A percentile compares a stretch with the other conserved stretches of the same genome.
These are phyloP conservation scores for Thaumetopoea pityocampa DNA, from an alignment of 1,140 invertebrate species.

Conservation along the genomic window DNA sequence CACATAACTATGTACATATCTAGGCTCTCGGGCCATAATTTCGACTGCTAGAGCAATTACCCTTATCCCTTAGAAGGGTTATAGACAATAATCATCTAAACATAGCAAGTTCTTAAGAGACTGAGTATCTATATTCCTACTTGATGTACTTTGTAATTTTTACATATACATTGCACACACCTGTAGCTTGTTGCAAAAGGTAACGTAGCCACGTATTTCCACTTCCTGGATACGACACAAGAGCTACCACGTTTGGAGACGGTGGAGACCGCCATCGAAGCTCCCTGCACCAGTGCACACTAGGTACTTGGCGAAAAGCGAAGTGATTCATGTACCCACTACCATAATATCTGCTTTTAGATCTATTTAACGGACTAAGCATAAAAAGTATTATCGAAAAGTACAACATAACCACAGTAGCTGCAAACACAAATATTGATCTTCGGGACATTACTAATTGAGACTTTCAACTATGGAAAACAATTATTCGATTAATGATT, in stretches of 20 bases:
- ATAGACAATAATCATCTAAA: too few species aligned
- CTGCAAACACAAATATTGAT: conserved; percentile 47
- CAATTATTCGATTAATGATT: conserved; percentile 8
- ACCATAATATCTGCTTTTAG: conserved; percentile 36
- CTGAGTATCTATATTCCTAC: too few species aligned
- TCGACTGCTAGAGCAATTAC: too few species aligned
- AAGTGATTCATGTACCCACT: conserved; percentile 43
- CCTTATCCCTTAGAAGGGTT: too few species aligned
- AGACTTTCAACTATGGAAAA: neutral
- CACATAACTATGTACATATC: too few species aligned
- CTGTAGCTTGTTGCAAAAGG: conserved; percentile 85
- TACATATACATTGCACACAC: conserved; percentile 52
- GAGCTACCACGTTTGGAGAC: conserved; percentile 67
- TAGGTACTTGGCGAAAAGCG: conserved; percentile 34
- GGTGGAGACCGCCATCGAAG: conserved; percentile 41
- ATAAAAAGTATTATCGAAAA: conserved; percentile 65
- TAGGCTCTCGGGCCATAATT: too few species aligned
- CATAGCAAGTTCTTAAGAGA: too few species aligned
- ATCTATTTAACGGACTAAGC: conserved; percentile 48
- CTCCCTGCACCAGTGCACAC: conserved; percentile 55
- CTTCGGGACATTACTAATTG: conserved; percentile 44
- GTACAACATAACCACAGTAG: conserved; percentile 48
- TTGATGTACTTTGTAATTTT: too few species aligned
- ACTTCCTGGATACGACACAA: conserved; percentile 87
- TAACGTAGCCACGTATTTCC: conserved; percentile 89